Percentiles rank a stretch among this genome's conserved stretches.
These are phyloP conservation scores for Paramacrobiotus metropolitanus DNA, from an alignment of 1,140 invertebrate genomes.

Conservation along the genomic window DNA sequence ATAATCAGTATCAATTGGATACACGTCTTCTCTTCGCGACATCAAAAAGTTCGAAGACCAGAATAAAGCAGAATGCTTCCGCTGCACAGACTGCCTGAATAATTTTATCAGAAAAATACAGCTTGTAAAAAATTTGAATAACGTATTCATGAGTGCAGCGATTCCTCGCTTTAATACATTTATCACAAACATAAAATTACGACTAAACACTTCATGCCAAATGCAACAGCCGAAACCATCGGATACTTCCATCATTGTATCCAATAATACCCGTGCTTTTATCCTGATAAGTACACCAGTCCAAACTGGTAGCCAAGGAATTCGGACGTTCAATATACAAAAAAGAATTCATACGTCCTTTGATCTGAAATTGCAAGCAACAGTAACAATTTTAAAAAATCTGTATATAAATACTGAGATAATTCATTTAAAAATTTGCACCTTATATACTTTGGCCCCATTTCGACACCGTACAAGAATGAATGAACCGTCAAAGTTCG, in stretches of 20 bases:
- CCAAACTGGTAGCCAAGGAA: neutral
- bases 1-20: too few species aligned
- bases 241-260: neutral
- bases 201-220: neutral
- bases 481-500: neutral
- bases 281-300: neutral
- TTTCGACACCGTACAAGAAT: neutral
- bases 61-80: too few species aligned
- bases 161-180: too few species aligned
- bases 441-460: neutral
- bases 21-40: too few species aligned
- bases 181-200: too few species aligned
- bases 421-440: neutral
- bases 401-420: neutral
- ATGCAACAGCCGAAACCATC: slow-evolving; percentile 1
- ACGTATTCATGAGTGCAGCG: too few species aligned
- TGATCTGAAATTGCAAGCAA: neutral
- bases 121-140: too few species aligned
- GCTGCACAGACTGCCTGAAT: too few species aligned
- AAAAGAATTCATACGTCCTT: neutral
- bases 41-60: too few species aligned
- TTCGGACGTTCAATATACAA: neutral
- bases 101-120: too few species aligned
- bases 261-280: neutral
- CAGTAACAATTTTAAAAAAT: neutral